Conservation (phyloP, 1,140 invertebrate species). For the Metopolophium dirhodum region DNA sequence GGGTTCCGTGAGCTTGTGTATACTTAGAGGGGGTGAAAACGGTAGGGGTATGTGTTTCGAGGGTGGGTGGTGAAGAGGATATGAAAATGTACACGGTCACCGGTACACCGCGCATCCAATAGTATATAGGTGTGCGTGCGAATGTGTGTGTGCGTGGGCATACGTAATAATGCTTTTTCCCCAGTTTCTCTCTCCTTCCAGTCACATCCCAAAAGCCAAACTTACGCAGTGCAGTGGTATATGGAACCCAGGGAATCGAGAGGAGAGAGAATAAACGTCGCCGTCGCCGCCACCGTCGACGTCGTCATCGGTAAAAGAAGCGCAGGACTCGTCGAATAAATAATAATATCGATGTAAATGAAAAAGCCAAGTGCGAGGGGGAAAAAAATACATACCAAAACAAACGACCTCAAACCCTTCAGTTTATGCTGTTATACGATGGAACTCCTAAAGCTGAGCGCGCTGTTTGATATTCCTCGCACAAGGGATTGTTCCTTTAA, state of each 20-base stretch:
- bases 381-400: conserved; percentile 18
- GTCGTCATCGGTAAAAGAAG: conserved; percentile 2
- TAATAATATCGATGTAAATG: conserved; percentile 51
- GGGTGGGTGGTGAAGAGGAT: background rate
- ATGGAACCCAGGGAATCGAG: background rate
- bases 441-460: background rate
- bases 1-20: background rate
- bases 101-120: background rate
- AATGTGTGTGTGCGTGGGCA: background rate
- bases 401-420: background rate
- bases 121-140: background rate
- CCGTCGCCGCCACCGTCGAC: background rate
- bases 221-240: background rate
- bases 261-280: conserved; percentile 15
- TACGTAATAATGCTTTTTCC: conserved; percentile 21
- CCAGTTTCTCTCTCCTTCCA: background rate
- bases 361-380: background rate
- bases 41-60: background rate
- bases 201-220: background rate
- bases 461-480: background rate
- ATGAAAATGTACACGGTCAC: background rate
- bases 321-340: conserved; percentile 25
- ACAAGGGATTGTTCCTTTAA: background rate
- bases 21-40: background rate
- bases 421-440: background rate